Evolutionary conservation across 2,797 vertebrate species (phyloP).

Genomic region (Chaunax sp.): DNA sequence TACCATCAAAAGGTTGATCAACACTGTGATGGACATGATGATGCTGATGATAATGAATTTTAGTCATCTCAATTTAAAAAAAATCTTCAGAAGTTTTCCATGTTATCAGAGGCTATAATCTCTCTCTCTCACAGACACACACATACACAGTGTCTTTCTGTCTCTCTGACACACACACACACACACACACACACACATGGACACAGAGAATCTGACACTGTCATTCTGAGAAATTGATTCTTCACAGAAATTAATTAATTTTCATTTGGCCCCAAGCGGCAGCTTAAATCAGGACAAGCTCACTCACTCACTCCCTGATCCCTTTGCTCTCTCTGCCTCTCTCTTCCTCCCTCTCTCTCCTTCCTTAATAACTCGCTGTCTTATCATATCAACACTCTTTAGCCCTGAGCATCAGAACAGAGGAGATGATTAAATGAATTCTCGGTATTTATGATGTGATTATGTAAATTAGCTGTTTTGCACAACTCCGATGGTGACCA

Average conservation of each 20-base stretch:
- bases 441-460: conserved; percentile 99
- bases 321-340: conserved; percentile 64
- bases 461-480: conserved; percentile 96
- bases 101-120: conserved; percentile 74
- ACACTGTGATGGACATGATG: conserved; percentile 78
- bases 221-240: conserved; percentile 99
- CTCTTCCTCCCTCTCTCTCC: conserved; percentile 63
- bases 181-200: conserved; percentile 39
- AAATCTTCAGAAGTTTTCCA: conserved; percentile 87
- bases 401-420: conserved; percentile 94
- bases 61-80: conserved; percentile 74
- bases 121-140: conserved; percentile 48
- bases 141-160: conserved; percentile 30
- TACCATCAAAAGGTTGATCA: conserved; percentile 52
- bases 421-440: conserved; percentile 99
- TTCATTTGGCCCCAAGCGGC: conserved; percentile 99
- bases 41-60: conserved; percentile 90
- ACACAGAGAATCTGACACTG: conserved; percentile 93
- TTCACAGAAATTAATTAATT: conserved; percentile 99
- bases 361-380: conserved; percentile 88
- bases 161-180: conserved; percentile 37
- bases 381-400: conserved; percentile 99
- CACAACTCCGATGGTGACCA: conserved; percentile 91
- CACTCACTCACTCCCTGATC: conserved; percentile 75
- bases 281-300: conserved; percentile 97